These are phyloP conservation scores for Alectoris magna DNA, from an alignment of 2,797 vertebrate genomes.

Conservation along the genomic window DNA sequence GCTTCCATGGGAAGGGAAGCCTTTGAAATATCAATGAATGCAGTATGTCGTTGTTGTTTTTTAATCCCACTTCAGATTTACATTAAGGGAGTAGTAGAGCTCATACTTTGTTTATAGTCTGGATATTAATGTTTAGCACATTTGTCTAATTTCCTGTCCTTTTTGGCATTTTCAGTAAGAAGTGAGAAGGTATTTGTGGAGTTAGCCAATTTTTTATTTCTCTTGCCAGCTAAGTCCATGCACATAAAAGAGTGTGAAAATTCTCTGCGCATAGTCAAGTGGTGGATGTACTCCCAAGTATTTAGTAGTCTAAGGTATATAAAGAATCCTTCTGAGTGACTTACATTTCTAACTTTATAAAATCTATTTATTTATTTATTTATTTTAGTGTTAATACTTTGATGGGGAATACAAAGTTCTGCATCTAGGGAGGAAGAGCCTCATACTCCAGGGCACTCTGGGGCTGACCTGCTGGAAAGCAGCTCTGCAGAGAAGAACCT, in stretches of 20 bases:
- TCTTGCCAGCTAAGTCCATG: not conserved
- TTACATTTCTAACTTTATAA: not conserved
- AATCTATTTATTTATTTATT: too few relatives aligned
- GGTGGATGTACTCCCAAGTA: not conserved
- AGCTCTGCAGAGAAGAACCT: not conserved
- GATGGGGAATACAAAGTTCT: not conserved
- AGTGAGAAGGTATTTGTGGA: not conserved
- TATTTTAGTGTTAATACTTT: not conserved
- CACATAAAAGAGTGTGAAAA: not conserved
- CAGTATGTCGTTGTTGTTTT: not conserved
- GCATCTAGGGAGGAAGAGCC: not conserved
- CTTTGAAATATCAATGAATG: slow-evolving; percentile 20
- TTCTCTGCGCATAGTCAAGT: not conserved
- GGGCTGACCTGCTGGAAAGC: not conserved
- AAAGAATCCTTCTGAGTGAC: not conserved
- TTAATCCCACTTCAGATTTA: not conserved
- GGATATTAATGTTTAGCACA: not conserved
- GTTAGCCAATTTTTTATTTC: not conserved
- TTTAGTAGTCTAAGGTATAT: not conserved
- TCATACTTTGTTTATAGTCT: not conserved
- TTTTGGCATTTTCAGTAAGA: not conserved
- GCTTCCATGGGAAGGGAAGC: slow-evolving; percentile 26
- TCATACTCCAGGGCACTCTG: not conserved
- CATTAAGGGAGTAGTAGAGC: not conserved
- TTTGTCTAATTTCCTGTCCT: not conserved